Conservation (phyloP, 2,797 vertebrate species). For the Aphelocoma californica region DNA sequence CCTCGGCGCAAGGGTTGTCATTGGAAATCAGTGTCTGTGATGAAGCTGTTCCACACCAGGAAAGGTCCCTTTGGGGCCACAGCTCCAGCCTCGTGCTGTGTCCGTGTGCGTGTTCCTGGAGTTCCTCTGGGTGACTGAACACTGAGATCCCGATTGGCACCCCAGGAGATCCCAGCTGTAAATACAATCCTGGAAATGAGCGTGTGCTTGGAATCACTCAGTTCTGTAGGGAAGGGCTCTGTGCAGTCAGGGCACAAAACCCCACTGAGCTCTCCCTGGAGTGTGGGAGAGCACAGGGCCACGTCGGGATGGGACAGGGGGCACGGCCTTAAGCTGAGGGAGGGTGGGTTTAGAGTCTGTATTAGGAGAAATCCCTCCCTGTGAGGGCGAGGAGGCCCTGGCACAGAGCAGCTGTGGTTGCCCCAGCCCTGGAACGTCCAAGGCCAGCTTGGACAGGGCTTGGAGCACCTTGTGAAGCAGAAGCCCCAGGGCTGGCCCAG, state of each 20-base stretch:
- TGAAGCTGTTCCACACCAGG: neutral
- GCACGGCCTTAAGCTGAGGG: neutral
- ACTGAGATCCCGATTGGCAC: rapidly evolving
- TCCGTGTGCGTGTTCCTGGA: neutral
- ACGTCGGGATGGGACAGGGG: neutral
- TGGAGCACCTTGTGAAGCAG: neutral
- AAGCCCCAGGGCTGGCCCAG: neutral
- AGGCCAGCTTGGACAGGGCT: neutral
- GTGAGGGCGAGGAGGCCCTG: neutral
- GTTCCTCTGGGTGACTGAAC: rapidly evolving
- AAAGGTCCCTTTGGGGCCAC: neutral
- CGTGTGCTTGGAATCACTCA: neutral
- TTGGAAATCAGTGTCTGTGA: neutral
- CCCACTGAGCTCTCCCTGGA: neutral
- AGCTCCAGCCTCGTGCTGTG: neutral
- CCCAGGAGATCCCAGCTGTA: neutral
- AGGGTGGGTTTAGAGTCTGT: neutral
- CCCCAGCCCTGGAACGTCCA: rapidly evolving
- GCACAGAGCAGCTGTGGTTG: neutral
- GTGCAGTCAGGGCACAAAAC: rapidly evolving
- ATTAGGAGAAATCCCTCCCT: neutral
- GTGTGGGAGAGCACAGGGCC: neutral
- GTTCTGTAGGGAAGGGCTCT: neutral
- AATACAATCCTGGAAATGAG: rapidly evolving
- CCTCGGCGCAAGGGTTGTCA: neutral